phyloP scores from a whole-genome alignment of 2,797 vertebrate genomes.

The Limosa lapponica region DNA sequence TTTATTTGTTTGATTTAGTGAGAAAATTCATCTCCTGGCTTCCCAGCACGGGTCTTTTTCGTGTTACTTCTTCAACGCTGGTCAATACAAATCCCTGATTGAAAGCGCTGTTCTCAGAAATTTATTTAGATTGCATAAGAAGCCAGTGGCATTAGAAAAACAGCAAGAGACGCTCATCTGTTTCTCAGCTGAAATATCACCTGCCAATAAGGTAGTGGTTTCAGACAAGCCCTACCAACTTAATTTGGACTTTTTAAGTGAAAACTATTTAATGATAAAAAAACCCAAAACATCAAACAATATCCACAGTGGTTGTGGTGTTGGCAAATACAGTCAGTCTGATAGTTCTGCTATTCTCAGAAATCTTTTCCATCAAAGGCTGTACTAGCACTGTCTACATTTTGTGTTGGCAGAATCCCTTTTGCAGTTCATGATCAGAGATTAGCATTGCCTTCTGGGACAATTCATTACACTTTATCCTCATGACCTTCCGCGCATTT shows the following conservation, averaged over 20 bases:
- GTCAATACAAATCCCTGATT: not conserved
- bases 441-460: not conserved
- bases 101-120: not conserved
- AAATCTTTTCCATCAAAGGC: not conserved
- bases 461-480: not conserved
- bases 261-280: not conserved
- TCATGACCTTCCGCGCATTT: fast-evolving
- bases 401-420: not conserved
- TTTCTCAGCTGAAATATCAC: not conserved
- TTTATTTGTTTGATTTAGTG: not conserved
- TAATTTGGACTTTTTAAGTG: not conserved
- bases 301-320: not conserved
- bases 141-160: not conserved
- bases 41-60: not conserved
- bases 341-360: not conserved
- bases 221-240: not conserved
- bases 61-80: not conserved
- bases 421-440: not conserved
- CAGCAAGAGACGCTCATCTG: not conserved
- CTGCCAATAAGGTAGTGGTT: not conserved
- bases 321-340: not conserved
- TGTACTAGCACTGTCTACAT: not conserved
- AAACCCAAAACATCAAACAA: not conserved
- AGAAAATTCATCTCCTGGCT: not conserved
- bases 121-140: not conserved